A percentile compares a stretch with the other conserved stretches of the same genome.
phyloP scores from a whole-genome alignment of 2,797 vertebrate species.

The Dryobates pubescens region DNA sequence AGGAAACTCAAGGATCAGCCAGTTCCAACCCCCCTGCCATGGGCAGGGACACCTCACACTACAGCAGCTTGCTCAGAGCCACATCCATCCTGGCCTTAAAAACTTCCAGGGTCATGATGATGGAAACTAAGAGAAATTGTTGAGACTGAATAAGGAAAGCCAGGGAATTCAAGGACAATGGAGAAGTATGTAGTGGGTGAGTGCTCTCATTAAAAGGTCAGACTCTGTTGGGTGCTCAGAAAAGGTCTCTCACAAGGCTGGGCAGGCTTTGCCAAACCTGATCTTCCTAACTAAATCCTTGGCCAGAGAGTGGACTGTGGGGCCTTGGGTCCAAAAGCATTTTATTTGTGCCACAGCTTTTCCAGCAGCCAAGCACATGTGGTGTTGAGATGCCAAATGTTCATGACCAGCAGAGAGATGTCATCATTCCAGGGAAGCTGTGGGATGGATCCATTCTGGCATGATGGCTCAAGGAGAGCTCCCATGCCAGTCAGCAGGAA shows the following conservation, averaged over 20 bases:
- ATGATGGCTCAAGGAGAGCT: neutral
- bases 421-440: neutral
- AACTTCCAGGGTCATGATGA: neutral
- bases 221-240: neutral
- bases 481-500: rapidly evolving
- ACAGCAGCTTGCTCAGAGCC: too few species aligned
- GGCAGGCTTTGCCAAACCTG: neutral
- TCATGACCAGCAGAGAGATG: neutral
- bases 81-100: too few species aligned
- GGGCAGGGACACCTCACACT: too few species aligned
- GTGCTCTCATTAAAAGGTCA: slow-evolving; percentile 16
- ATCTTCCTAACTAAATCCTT: slow-evolving; percentile 10
- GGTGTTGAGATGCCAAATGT: rapidly evolving
- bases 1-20: too few species aligned
- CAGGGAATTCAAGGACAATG: neutral
- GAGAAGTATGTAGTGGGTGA: neutral
- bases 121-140: neutral
- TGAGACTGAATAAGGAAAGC: neutral
- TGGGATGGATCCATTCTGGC: neutral
- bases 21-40: too few species aligned
- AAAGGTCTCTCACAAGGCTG: neutral
- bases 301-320: neutral
- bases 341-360: neutral
- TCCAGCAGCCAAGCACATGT: rapidly evolving
- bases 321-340: neutral